Percentiles rank a stretch among this genome's conserved stretches.
Conservation (phyloP, 2,113 vertebrate species). For the Ginglymostoma cirratum region DNA sequence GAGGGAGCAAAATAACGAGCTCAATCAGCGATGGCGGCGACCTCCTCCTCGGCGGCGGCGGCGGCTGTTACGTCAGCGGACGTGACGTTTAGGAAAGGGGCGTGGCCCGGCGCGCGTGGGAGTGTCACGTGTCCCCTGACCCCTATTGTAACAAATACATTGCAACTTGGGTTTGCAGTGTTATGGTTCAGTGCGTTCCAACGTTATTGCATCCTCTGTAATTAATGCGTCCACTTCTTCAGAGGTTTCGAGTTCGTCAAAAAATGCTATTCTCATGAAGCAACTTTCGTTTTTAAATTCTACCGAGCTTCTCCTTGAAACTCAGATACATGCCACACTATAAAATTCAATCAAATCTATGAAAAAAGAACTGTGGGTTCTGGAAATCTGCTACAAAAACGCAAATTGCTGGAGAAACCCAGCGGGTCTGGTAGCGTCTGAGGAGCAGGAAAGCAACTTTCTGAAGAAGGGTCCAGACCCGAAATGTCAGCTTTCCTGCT, state of each 20-base stretch:
- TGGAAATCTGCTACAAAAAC: no score
- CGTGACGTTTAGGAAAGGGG: neutral
- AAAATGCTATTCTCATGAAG: neutral
- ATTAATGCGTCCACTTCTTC: no score
- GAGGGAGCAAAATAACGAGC: neutral
- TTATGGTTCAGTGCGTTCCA: no score
- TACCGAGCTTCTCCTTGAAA: no score
- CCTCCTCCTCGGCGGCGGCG: neutral
- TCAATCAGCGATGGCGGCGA: neutral
- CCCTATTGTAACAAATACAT: neutral
- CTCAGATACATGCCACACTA: no score
- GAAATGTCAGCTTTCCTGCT: no score
- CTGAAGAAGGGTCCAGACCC: no score
- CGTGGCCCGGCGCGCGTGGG: no score
- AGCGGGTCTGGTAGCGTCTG: no score
- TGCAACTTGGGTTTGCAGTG: neutral
- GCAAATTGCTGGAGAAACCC: neutral
- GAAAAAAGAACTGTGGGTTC: no score
- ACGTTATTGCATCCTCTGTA: neutral
- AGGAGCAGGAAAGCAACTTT: no score
- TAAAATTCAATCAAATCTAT: no score
- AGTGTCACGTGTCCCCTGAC: neutral
- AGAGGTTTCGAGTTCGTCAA: neutral
- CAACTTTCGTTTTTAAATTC: neutral
- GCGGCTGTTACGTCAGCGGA: neutral